These are phyloP conservation scores for Atherinomorus stipes DNA, from an alignment of 2,113 vertebrate genomes.

Conservation along the genomic window DNA sequence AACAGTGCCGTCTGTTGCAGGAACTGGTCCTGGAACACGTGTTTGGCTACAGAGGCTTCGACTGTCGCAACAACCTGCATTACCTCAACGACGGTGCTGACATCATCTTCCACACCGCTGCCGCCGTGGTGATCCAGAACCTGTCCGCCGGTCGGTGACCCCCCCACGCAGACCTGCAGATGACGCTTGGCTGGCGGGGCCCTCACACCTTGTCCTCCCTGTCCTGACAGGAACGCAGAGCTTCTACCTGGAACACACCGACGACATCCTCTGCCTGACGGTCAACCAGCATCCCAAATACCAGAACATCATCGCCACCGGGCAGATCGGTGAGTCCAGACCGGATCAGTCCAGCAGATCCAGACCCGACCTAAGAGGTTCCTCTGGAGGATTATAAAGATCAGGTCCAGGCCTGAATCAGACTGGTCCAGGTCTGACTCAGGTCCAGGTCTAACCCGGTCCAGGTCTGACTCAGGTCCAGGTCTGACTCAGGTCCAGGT, in stretches of 20 bases:
- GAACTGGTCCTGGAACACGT: slow-evolving; percentile 95
- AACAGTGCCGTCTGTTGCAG: slow-evolving; percentile 67
- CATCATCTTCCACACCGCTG: slow-evolving; percentile 95
- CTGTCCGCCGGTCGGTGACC: slow-evolving; percentile 87
- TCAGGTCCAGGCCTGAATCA: no score
- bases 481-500: no score
- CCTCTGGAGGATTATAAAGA: no score
- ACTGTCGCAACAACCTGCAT: slow-evolving; percentile 98
- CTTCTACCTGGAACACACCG: slow-evolving; percentile 98
- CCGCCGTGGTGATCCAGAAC: slow-evolving; percentile 91
- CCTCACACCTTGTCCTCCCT: slow-evolving; percentile 18
- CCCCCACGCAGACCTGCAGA: accelerated
- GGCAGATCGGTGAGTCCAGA: slow-evolving; percentile 92
- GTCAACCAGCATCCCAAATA: slow-evolving; percentile 99
- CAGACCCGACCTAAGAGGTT: no score
- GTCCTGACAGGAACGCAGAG: slow-evolving; percentile 90
- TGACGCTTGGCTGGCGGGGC: background rate
- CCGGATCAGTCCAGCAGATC: background rate
- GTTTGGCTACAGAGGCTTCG: slow-evolving; percentile 96
- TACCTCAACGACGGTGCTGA: slow-evolving; percentile 96
- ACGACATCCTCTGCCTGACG: slow-evolving; percentile 97
- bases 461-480: no score
- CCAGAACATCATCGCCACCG: slow-evolving; percentile 95
- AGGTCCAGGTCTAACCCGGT: no score
- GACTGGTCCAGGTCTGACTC: no score